phyloP scores from a whole-genome alignment of 1,140 invertebrate species.

The Triops cancriformis region DNA sequence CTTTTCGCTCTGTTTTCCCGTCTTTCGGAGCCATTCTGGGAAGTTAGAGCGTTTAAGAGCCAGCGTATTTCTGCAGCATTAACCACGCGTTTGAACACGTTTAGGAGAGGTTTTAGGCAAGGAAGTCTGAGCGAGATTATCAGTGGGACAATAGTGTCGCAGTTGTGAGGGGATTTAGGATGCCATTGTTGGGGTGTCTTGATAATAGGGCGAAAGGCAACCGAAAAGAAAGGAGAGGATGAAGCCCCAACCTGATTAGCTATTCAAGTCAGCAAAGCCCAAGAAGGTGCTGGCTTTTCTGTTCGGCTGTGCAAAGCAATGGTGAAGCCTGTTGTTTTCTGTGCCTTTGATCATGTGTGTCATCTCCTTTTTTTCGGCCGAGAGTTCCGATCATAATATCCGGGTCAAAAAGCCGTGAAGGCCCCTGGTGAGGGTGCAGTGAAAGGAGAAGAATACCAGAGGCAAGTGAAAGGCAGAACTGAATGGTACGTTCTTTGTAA shows the following conservation, averaged over 20 bases:
- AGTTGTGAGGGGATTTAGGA: not conserved
- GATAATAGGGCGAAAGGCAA: not conserved
- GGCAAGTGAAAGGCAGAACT: not conserved
- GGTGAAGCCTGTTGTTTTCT: constrained; percentile 5
- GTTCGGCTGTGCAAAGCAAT: not conserved
- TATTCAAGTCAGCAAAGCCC: not conserved
- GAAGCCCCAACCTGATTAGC: not conserved
- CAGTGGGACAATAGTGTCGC: not conserved
- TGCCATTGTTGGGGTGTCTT: not conserved
- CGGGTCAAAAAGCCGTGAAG: not conserved
- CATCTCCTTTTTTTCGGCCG: not conserved
- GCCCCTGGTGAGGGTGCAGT: not conserved
- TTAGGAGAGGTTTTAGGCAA: not conserved
- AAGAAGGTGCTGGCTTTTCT: not conserved
- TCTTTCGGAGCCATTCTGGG: not conserved
- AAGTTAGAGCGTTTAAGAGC: not conserved
- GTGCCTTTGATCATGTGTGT: not conserved
- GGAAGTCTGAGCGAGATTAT: not conserved
- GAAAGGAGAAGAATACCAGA: not conserved
- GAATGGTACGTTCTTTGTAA: not conserved
- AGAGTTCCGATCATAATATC: not conserved
- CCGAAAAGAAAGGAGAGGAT: not conserved
- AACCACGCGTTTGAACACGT: not conserved
- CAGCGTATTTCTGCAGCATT: constrained; percentile 3
- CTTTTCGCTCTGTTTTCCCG: not conserved